Base-by-base conservation (phyloP, 2,113 vertebrate species). In the Piliocolobus tephrosceles region DNA sequence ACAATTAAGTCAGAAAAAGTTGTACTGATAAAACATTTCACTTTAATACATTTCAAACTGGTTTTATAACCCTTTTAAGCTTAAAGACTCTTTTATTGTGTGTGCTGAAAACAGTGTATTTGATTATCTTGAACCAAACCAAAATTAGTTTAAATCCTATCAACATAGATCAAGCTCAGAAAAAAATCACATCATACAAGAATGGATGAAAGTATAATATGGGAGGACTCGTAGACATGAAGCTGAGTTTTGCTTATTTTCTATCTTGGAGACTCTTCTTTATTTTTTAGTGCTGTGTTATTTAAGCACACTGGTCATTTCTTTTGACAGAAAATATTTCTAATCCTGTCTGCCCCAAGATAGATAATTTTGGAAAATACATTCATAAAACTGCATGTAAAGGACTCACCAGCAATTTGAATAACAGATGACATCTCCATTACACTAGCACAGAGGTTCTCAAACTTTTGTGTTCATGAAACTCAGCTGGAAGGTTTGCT, bases 131-230 rank as follows among this genome's bases (percentile, higher is more conserved):
- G 66, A 30, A 35, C n/a, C 57, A 68, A 93, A 35, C 6, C 6
- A 75, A 84, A 88, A 92, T 94, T 73, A 92, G 38, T 73, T 97
- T 90, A 96, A 95, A 84, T 72, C 20, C 13, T 76, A 75, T 50
- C 79, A 86, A 96, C 13, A 73, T 30, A 73, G 22, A 94, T 78
- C 40, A 94, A 88, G 66, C 68, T 88, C 3, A 92, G 57, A 93
- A 66, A 93, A 84, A 78, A 50, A 90, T 52, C 1, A 57, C 8
- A 79, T 47, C 64, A 91, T 6, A 43, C 47, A 91, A 68, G 32
- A 94, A 95, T 45, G n/a, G 47, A 75, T 81, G 72, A 87, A 94
- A 95, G 30, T 58, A 91, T 58, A 27, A 86, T 20, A 64, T 55
- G 83, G 45, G 30, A 82, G 79, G 58, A 90, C 7, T 10, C 75